phyloP scores from a whole-genome alignment of 1,140 invertebrate species.

The Conopomorpha cramerella region DNA sequence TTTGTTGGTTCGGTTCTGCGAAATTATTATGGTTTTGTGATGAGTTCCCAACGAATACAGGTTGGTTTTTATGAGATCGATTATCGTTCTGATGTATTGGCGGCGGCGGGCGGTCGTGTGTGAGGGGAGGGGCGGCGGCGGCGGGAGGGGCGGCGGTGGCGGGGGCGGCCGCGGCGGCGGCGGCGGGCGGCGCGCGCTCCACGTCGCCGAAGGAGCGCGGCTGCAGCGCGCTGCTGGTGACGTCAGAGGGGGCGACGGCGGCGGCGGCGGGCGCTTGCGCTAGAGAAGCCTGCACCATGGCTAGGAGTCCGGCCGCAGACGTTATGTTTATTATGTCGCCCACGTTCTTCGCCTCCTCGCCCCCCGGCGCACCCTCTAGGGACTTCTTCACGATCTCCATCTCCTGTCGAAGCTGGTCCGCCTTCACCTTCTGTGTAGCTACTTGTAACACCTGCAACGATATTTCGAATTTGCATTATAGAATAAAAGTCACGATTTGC shows the following conservation, averaged over 20 bases:
- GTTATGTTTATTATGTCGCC: constrained; percentile 15
- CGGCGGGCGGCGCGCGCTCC: constrained; percentile 1
- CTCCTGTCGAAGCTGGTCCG: constrained; percentile 44
- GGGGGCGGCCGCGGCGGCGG: too few relatives aligned
- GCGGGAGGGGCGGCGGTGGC: too few relatives aligned
- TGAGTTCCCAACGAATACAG: too few relatives aligned
- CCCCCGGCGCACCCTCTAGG: constrained; percentile 5
- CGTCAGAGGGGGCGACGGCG: constrained; percentile 9
- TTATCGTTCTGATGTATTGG: too few relatives aligned
- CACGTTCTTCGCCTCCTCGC: not conserved
- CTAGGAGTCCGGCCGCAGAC: constrained; percentile 35
- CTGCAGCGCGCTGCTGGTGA: constrained; percentile 19
- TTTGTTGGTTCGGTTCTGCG: too few relatives aligned
- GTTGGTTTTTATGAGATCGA: too few relatives aligned
- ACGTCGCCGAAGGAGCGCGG: constrained; percentile 37
- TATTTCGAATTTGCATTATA: too few relatives aligned
- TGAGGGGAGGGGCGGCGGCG: too few relatives aligned
- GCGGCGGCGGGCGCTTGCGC: constrained; percentile 12
- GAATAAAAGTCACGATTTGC: too few relatives aligned
- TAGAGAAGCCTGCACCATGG: constrained; percentile 29
- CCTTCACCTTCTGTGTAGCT: constrained; percentile 42
- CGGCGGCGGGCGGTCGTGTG: too few relatives aligned
- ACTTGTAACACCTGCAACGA: constrained; percentile 33
- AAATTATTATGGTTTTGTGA: too few relatives aligned
- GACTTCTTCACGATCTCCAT: constrained; percentile 52